A percentile compares a stretch with the other conserved stretches of the same genome.
Evolutionary conservation across 2,888 invertebrate species (phyloP).

Genomic region (Pyrochroa serraticornis): DNA sequence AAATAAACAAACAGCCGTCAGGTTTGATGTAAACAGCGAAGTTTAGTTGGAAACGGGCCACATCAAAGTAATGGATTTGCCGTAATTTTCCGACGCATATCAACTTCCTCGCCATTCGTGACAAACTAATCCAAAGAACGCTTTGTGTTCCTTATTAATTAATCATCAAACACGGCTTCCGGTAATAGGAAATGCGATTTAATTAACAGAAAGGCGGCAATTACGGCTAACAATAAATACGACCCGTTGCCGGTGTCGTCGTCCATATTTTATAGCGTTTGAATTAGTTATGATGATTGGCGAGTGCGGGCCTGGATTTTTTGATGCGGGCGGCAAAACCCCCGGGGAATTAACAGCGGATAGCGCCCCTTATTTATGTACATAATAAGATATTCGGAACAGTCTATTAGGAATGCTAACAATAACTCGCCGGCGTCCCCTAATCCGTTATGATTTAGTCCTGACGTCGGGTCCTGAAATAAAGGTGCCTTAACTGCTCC

Average conservation of each 20-base stretch:
- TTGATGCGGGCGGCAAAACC: background rate
- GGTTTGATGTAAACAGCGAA: conserved; percentile 15
- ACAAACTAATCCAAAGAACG: conserved; percentile 29
- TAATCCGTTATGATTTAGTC: conserved; percentile 28
- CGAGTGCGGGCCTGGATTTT: background rate
- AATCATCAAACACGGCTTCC: conserved; percentile 27
- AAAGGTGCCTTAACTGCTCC: conserved; percentile 3
- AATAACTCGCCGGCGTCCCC: conserved; percentile 24
- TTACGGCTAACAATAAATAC: conserved; percentile 17
- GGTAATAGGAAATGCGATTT: conserved; percentile 22
- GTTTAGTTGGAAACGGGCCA: conserved; percentile 14
- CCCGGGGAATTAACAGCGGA: no score
- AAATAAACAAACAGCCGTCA: conserved; percentile 23
- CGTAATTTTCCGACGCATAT: conserved; percentile 25
- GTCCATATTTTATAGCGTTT: no score
- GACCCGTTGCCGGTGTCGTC: no score
- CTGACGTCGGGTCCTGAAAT: conserved; percentile 15
- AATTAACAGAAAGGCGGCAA: conserved; percentile 20
- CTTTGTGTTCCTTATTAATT: conserved; percentile 28
- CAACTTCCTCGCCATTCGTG: conserved; percentile 15
- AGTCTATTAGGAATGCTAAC: conserved; percentile 27
- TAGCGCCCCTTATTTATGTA: conserved; percentile 16
- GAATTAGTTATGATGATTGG: no score
- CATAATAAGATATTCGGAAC: conserved; percentile 12
- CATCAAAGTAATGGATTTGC: conserved; percentile 28